Evolutionary conservation across 2,113 vertebrate genomes (phyloP).

Genomic region (Lycocorax pyrrhopterus): DNA sequence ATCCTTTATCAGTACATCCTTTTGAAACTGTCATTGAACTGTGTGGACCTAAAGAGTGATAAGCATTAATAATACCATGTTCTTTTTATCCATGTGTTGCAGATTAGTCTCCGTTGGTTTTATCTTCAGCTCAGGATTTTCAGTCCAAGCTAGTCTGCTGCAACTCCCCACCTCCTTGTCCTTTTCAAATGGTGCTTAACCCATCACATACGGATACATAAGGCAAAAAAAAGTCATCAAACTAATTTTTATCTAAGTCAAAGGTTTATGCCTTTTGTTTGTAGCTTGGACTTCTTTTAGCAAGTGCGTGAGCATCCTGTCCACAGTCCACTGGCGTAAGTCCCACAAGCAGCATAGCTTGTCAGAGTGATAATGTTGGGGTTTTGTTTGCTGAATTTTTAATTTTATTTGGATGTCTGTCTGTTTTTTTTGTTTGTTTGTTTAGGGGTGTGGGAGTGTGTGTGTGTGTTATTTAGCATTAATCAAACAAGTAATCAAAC

Average conservation of each 20-base stretch:
- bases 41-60: conserved; percentile 62
- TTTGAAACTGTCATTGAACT: conserved; percentile 72
- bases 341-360: not conserved
- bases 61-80: conserved; percentile 62
- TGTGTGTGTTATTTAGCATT: not conserved
- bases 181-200: conserved; percentile 42
- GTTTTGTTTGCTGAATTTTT: not conserved
- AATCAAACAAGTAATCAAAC: not conserved
- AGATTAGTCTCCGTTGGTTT: conserved; percentile 39
- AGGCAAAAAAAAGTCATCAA: not conserved
- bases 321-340: not conserved
- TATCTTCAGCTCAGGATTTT: conserved; percentile 60
- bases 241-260: not conserved
- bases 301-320: not conserved
- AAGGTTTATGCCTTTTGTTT: not conserved
- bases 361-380: not conserved
- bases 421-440: not conserved
- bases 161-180: not conserved
- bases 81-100: conserved; percentile 52
- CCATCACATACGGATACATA: not conserved
- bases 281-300: not conserved
- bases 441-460: not conserved
- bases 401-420: not conserved
- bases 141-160: conserved; percentile 9
- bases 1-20: conserved; percentile 68